A percentile compares a stretch with the other conserved stretches of the same genome.
Evolutionary conservation across 2,797 vertebrate species (phyloP).

Genomic region (Clarias platycephalus): DNA sequence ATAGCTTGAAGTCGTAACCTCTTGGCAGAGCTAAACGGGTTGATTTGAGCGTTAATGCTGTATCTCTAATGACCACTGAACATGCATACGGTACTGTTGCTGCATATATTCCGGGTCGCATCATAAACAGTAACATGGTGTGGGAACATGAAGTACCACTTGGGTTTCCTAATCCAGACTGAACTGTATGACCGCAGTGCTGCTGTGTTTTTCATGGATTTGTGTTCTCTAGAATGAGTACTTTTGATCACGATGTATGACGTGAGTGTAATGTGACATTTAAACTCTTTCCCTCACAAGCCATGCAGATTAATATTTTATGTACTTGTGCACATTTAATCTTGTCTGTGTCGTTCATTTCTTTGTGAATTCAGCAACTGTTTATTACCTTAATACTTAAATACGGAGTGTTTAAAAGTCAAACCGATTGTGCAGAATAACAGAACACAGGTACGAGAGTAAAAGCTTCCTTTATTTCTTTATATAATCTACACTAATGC

Average conservation of each 20-base stretch:
- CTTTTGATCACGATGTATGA: not conserved
- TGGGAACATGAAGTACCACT: not conserved
- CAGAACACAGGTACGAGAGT: too few relatives aligned
- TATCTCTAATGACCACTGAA: not conserved
- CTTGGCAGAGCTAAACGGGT: not conserved
- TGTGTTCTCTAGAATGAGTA: not conserved
- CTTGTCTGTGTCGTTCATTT: not conserved
- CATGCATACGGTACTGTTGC: not conserved
- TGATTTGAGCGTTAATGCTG: not conserved
- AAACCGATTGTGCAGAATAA: too few relatives aligned
- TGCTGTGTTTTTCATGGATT: not conserved
- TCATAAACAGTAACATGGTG: not conserved
- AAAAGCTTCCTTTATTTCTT: too few relatives aligned
- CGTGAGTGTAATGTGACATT: conserved; percentile 2
- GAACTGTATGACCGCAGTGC: not conserved
- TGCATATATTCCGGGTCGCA: not conserved
- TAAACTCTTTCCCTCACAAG: not conserved
- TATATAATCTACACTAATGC: too few relatives aligned
- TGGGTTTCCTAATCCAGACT: not conserved
- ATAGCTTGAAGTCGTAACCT: conserved; percentile 1
- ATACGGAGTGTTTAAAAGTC: too few relatives aligned
- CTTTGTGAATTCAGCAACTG: not conserved
- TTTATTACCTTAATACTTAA: not conserved
- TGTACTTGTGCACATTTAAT: not conserved
- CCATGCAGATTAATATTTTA: not conserved